Evolutionary conservation across 1,140 invertebrate genomes (phyloP), one percentile per base, ranked within the genome.

Genomic region (Propsilocerus akamusi): DNA sequence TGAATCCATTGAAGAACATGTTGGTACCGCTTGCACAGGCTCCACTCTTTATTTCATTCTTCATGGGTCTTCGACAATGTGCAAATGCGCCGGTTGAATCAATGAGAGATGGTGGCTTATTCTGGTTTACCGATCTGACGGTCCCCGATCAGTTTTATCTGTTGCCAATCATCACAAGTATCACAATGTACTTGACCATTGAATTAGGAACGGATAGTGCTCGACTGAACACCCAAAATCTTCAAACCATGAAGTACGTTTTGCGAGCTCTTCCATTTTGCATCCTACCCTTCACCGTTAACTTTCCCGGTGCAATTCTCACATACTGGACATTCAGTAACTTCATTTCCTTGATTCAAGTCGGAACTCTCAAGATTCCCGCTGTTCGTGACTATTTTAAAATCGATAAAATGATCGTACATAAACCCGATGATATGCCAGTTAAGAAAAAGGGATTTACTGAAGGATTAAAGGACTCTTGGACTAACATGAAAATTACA

Each of bases 61-160:
- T 95, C 60, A 71, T 88, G 59, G 88, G 77, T 0, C 62, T 97
- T 10, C 71, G 84, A 59, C 59, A 68, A 53, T 95, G 97, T 90
- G 77, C 89, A 1, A 83, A 81, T 58, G 68, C 81, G 8, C 93
- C 91, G 2, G 79, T 97, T 10, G 84, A 88, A 49, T 91, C 87
- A 62, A 73, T 98, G 72, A 77, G 76, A 53, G 67, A 73, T 20
- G 95, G 94, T n/a, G 96, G 96, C 4, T 52, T 92, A 0, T 80
- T 72, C 48, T 99, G 95, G 95, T 94, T 98, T 62, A 72, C 73
- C 1, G 90, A 99, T 74, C 73, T 99, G 11, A 93, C 90, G 4
- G 55, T 89, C 7, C 67, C 81, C 24, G 96, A 99, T 73, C 92
- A 92, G 10, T 92, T 76, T 65, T 97, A 83, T 59, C 52, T 87